Base-by-base conservation (phyloP, 2,888 invertebrate species). In the Eupithecia dodoneata region DNA sequence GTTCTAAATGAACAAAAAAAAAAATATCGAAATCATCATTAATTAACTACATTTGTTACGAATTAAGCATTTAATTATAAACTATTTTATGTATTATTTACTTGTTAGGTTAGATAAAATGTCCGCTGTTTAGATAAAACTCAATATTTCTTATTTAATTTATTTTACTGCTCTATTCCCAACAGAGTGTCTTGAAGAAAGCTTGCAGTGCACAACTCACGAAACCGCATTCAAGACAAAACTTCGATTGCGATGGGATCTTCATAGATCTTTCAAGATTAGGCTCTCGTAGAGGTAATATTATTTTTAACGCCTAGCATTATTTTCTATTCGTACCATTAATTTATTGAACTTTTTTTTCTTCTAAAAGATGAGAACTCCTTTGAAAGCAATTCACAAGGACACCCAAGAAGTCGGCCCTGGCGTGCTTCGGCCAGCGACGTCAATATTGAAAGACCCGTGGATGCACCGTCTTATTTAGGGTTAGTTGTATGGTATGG, bases 121-220 rank as follows among this genome's bases (percentile, higher is more conserved):
- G 55, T 9, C n/a, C n/a, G 13, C 9, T 59, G 9, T 9, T 59
- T 59, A 9, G 4, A 18, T 10, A 10, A 59, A 15, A 52, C 15
- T 52, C 6, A n/a, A 55, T 55, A 3, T 63, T 63, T 30, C 63
- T 30, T 9, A 55, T 30, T 18, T 2, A 10, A 63, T 30, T 10
- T 3, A 3, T 63, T 12, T 63, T 59, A 18, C 59, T 63, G 30
- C 30, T 63, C 9, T 18, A 7, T 6, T 55, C 59, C 59, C 9
- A 55, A 55, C 87, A 94, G 91, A 92, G 86, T 75, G 89, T 89
- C 63, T 82, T 94, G 83, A 93, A 91, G 82, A 94, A 93, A 79
- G 90, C 93, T 2, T 90, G 90, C 85, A 93, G 93, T 70, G 90
- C 93, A 47, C 94, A 93, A 74, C 83, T 94, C 6, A 86, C 90